phyloP scores from a whole-genome alignment of 2,113 vertebrate genomes.

The Catharus fuscescens region DNA sequence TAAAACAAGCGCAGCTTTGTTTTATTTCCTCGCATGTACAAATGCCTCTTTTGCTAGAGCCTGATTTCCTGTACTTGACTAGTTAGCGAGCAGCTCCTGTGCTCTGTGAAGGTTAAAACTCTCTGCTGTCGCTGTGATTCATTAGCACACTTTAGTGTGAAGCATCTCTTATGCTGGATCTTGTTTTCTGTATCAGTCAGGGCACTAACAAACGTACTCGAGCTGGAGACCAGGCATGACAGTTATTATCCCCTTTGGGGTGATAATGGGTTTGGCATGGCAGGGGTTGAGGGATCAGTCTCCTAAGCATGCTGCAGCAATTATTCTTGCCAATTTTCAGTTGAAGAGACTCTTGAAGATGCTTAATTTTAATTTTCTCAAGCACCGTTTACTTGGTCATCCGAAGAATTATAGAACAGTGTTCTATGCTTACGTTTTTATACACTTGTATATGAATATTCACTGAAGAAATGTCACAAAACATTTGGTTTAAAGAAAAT shows the following conservation, averaged over 20 bases:
- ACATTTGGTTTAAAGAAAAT: background rate
- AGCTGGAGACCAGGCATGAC: conserved; percentile 53
- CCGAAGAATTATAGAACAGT: background rate
- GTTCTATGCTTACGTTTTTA: background rate
- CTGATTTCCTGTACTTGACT: background rate
- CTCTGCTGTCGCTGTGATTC: conserved; percentile 50
- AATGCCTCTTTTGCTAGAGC: background rate
- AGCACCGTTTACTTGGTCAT: background rate
- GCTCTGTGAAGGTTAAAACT: conserved; percentile 32
- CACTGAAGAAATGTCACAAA: background rate
- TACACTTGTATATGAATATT: background rate
- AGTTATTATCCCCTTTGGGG: conserved; percentile 69
- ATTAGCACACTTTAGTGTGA: conserved; percentile 50
- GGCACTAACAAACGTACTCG: conserved; percentile 28
- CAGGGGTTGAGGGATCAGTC: conserved; percentile 58
- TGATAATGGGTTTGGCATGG: conserved; percentile 62
- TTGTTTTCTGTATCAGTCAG: conserved; percentile 55
- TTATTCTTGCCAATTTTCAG: conserved; percentile 32
- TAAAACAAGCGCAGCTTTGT: background rate
- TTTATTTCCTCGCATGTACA: background rate
- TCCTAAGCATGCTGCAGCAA: conserved; percentile 50
- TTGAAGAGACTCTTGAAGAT: conserved; percentile 15
- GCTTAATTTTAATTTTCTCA: background rate
- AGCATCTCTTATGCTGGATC: conserved; percentile 36
- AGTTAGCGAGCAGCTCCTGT: background rate